phyloP scores from a whole-genome alignment of 1,140 invertebrate species.

The Conus betulinus region DNA sequence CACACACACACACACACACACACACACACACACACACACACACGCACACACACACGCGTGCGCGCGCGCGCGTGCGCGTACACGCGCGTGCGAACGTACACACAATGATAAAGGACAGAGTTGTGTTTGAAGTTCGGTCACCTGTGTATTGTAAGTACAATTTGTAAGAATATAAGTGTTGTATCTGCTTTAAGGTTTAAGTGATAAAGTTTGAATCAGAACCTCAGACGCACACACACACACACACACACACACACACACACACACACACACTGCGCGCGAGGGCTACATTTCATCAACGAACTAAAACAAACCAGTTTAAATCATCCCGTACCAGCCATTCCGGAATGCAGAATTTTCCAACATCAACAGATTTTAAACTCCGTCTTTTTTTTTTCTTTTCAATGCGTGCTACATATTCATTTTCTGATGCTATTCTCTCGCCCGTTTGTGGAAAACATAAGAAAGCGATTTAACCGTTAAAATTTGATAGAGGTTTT shows the following conservation, averaged over 20 bases:
- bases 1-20: not conserved
- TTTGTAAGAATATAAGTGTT: too few species aligned
- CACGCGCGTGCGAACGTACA: constrained; percentile 1
- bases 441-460: too few species aligned
- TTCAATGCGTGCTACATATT: too few species aligned
- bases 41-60: not conserved
- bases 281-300: not conserved
- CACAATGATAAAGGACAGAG: not conserved
- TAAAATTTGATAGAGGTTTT: too few species aligned
- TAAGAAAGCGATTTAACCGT: too few species aligned
- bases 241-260: constrained; percentile 24
- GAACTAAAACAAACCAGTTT: not conserved
- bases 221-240: constrained; percentile 17
- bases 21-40: not conserved
- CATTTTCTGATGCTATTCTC: too few species aligned
- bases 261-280: not conserved
- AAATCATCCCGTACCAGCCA: not conserved
- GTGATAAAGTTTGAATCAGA: too few species aligned
- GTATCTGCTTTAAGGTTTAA: too few species aligned
- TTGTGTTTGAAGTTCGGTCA: too few species aligned
- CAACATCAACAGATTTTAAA: too few species aligned
- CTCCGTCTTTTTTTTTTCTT: too few species aligned
- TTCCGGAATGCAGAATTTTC: not conserved
- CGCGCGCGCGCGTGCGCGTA: not conserved
- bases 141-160: too few species aligned